Evolutionary conservation across 2,888 invertebrate genomes (phyloP), one percentile per base, ranked within the genome.

Genomic region (Platerodrilus igneus): DNA sequence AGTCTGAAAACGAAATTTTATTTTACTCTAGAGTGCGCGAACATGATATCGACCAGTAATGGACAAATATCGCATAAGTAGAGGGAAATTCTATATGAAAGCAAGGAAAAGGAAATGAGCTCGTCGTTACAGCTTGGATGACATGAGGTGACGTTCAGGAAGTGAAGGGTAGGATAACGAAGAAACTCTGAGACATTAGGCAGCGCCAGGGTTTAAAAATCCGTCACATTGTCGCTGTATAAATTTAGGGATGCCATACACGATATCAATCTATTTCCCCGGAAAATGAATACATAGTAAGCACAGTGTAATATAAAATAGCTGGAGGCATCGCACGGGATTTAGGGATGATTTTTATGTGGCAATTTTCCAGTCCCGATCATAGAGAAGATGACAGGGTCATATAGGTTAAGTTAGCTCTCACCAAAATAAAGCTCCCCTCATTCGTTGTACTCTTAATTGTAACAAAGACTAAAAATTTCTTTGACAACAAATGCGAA

Each of bases 361-460:
- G 55, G 65, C 65, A 66, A 67, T 67, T 67, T 67, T 66, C 64
- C 62, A 59, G 62, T 63, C 64, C 63, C 53, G 57, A 45, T 61
- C 57, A 59, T 60, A 59, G 54, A 57, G 56, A 55, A 59, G 60
- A 64, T 64, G 61, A 64, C 56, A 58, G 59, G 64, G 64, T 64
- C 63, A 53, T n/a, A n/a, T 47, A 59, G 66, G 64, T 64, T 65
- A 65, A 64, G 58, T 58, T 41, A 49, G 40, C 37, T 37, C 41
- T 41, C 41, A 26, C 41, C 45, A 20, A 41, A 41, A 41, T 28
- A 31, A 27, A 41, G 26, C 15, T 20, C 25, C 38, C 43, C 38
- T 43, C 39, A 38, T 38, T 38, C 29, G 28, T 29, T 17, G 29
- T n/a, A n/a, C 15, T 33, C 33, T 42, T 42, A 42, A 42, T 42